Evolutionary conservation across 2,888 invertebrate species (phyloP), one percentile per base, ranked within the genome.

Genomic region (Ophioninae sp.): DNA sequence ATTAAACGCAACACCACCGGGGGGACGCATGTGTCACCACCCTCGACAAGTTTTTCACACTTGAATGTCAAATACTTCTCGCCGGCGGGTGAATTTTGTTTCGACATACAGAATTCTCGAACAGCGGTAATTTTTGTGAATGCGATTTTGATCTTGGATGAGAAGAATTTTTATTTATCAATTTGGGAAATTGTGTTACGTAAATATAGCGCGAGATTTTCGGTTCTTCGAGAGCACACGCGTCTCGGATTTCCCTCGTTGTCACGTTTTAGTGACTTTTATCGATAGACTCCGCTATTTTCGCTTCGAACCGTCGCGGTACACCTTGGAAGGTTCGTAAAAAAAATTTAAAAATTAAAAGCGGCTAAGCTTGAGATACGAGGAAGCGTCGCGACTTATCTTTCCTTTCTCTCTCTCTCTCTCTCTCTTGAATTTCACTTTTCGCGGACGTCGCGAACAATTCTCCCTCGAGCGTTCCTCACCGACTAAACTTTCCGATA

Each of bases 401-500:
- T 13, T 65, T 37, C 61, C 56, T 64, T 57, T 69, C 78, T 56
- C 62, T 64, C 30, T 30, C 30, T 30, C 30, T 30, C 3, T 64
- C 37, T 59, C 10, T 44, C 57, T 57, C 41, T 61, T 41, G 41
- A 3, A 10, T 61, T 41, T 23, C 56, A 41, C 68, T 7, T 17
- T 30, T 64, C 68, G 37, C 30, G 6, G 56, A 68, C 20, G 64
- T 69, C 77, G 65, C 41, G 20, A 70, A 30, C 1, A 78, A 39
- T 74, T 75, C 65, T 78, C 81, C 72, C 88, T 87, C 89, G 88
- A 85, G 81, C 83, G 88, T 87, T 87, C 86, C 88, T 87, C 87
- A 85, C 87, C 84, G 81, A 88, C 30, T 30, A 30, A 30, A 30
- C 30, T 87, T 87, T 90, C 87, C 87, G 88, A 89, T 88, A 30